A percentile compares a stretch with the other conserved stretches of the same genome.
Evolutionary conservation across 1,140 invertebrate species (phyloP).

Genomic region (Orius insidiosus): DNA sequence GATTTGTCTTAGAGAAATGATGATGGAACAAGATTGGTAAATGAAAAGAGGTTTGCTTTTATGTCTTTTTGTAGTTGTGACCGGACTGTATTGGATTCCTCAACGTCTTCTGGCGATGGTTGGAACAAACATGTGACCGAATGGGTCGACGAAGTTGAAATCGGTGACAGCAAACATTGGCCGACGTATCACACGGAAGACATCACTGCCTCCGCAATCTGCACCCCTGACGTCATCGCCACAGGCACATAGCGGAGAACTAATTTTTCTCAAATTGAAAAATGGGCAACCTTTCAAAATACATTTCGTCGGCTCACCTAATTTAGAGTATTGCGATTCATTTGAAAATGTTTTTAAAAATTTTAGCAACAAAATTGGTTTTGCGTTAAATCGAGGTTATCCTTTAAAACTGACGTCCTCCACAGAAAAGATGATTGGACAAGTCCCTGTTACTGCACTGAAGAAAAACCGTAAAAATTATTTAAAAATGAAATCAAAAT

Average conservation of each 20-base stretch:
- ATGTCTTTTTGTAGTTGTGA: constrained; percentile 15
- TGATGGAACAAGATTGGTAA: constrained; percentile 33
- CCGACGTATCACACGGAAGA: constrained; percentile 49
- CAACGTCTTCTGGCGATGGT: constrained; percentile 43
- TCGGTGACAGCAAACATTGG: constrained; percentile 39
- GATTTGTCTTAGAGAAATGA: constrained; percentile 40
- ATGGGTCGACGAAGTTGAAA: constrained; percentile 40
- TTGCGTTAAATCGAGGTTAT: too few relatives aligned
- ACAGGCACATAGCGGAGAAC: constrained; percentile 53
- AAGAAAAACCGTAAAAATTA: too few relatives aligned
- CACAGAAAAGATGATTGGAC: too few relatives aligned
- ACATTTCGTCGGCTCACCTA: constrained; percentile 8
- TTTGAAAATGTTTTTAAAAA: not conserved
- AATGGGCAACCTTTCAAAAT: constrained; percentile 44
- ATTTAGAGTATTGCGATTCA: constrained; percentile 3
- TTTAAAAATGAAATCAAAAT: constrained; percentile 19
- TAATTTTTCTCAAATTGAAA: constrained; percentile 58
- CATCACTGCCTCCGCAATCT: constrained; percentile 39
- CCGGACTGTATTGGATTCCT: constrained; percentile 22
- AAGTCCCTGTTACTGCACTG: constrained; percentile 4
- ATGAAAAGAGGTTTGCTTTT: not conserved
- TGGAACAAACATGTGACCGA: constrained; percentile 51
- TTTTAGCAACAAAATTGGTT: not conserved
- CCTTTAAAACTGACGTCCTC: too few relatives aligned
- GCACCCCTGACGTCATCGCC: constrained; percentile 41